Evolutionary conservation across 2,797 vertebrate species (phyloP), one percentile per base, ranked within the genome.

Genomic region (Phataginus tricuspis): DNA sequence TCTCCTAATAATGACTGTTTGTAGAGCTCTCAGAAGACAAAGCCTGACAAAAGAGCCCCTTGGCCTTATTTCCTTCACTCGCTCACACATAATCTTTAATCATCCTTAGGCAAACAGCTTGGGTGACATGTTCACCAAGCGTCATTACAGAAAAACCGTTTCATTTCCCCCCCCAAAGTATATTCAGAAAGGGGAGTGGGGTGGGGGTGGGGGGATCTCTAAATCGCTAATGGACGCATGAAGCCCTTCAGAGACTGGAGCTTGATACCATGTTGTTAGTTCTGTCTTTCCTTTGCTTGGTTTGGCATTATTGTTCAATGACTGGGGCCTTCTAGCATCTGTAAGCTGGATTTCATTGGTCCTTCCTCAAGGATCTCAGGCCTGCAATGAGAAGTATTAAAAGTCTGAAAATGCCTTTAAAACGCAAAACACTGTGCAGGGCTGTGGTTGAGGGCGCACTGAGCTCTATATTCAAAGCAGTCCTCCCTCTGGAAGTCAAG

Each of bases 91-190:
- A 0, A 42, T 57, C 82, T 94, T 97, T 82, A 82, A 86, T 27
- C 2, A 82, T 83, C 75, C 92, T 89, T 85, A 95, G 19, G 49
- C 31, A 89, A 82, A 63, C 16, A 77, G 87, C n/a, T 37, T 55
- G 27, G 34, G 23, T 69, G 92, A 94, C 25, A 74, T 69, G 42
- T 59, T 88, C 66, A 83, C 85, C 71, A 95, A 94, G 80, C 96
- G 87, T 85, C 89, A 97, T 95, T 97, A 93, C 93, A 69, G 64
- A 94, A 86, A 90, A 94, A 12, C n/a, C 0, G 55, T 92, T 91
- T 29, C 72, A 93, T 79, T 96, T 71, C 55, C 90, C 78, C 37
- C 61, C 90, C 91, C 61, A 72, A 94, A 64, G 83, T 53, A 14
- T 49, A 92, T 89, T 86, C 80, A 57, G 0, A 16, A 53, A 69